Conservation (phyloP, 2,113 vertebrate species). For the Mormyrus lacerda region DNA sequence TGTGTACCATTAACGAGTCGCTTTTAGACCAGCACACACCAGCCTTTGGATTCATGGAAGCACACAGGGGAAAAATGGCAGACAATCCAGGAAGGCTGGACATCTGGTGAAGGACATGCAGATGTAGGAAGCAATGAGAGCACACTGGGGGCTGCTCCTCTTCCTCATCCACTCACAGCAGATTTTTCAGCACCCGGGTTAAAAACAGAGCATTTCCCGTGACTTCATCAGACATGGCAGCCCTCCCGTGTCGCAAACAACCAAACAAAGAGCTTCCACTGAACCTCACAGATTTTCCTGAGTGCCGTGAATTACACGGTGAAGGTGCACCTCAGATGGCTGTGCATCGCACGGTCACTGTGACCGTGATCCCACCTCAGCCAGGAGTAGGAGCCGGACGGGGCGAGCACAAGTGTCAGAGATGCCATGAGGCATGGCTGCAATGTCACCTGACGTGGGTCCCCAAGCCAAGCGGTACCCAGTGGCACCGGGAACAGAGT, state of each 20-base stretch:
- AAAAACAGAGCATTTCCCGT: neutral
- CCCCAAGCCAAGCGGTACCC: slow-evolving; percentile 80
- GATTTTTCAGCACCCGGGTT: neutral
- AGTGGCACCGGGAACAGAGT: slow-evolving; percentile 68
- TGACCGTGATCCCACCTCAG: neutral
- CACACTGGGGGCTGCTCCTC: neutral
- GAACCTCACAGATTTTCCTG: neutral
- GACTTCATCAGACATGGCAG: neutral
- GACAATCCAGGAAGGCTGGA: neutral
- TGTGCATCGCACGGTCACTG: neutral
- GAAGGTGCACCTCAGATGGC: neutral
- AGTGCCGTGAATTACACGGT: neutral
- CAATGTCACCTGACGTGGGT: slow-evolving; percentile 68
- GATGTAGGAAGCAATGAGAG: neutral
- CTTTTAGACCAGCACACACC: neutral
- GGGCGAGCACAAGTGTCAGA: neutral
- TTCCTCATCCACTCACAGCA: neutral
- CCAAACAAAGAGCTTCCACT: neutral
- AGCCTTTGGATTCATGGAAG: neutral
- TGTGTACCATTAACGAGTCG: neutral
- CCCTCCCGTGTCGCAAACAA: neutral
- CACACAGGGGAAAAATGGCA: neutral
- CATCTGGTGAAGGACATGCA: neutral
- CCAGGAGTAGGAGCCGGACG: neutral
- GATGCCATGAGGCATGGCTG: neutral